Conservation (phyloP, 2,888 invertebrate species). For the Epirrita christyi region DNA sequence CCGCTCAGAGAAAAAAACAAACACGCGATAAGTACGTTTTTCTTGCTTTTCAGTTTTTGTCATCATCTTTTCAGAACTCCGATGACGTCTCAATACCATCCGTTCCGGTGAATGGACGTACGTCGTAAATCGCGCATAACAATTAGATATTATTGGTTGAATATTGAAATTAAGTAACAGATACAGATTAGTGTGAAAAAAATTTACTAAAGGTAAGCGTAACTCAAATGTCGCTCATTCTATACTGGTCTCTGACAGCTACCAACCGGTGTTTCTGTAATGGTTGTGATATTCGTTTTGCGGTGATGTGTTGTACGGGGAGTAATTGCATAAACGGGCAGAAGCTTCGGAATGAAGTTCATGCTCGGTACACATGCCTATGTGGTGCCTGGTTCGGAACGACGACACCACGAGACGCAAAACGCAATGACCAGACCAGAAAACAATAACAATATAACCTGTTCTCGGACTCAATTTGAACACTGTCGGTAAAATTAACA, state of each 20-base stretch:
- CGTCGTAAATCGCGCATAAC: constrained; percentile 55
- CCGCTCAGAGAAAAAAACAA: constrained; percentile 58
- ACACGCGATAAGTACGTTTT: constrained; percentile 71
- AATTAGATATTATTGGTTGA: constrained; percentile 52
- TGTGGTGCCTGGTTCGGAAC: background rate
- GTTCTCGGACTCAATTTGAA: constrained; percentile 22
- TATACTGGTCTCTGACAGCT: constrained; percentile 32
- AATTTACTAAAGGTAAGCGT: constrained; percentile 22
- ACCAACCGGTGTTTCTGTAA: constrained; percentile 22
- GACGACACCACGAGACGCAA: background rate
- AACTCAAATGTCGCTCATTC: constrained; percentile 34
- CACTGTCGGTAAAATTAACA: constrained; percentile 30
- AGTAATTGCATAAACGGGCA: constrained; percentile 36
- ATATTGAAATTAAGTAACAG: constrained; percentile 44
- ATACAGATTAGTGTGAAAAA: constrained; percentile 36
- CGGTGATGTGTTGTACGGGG: background rate
- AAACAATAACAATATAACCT: constrained; percentile 22
- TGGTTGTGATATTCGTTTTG: constrained; percentile 13
- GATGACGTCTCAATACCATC: constrained; percentile 65
- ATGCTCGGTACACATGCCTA: background rate
- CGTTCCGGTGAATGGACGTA: constrained; percentile 66
- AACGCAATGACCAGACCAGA: background rate
- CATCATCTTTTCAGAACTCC: constrained; percentile 46
- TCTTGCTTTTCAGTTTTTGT: constrained; percentile 48
- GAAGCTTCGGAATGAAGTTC: constrained; percentile 42